A percentile compares a stretch with the other conserved stretches of the same genome.
Evolutionary conservation across 2,797 vertebrate genomes (phyloP).

Genomic region (Anguilla marmorata): DNA sequence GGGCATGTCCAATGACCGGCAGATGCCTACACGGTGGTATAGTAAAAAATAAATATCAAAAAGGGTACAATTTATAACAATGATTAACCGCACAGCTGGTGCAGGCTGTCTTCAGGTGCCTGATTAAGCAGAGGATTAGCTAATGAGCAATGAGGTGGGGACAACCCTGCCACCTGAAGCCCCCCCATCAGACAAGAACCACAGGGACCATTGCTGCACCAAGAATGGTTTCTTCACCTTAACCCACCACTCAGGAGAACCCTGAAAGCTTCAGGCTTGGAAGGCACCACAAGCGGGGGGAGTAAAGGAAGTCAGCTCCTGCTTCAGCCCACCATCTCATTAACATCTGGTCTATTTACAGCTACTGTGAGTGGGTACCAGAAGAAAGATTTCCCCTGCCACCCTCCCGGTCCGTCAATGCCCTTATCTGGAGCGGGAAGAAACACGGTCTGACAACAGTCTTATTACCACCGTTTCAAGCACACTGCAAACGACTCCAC

Average conservation of each 20-base stretch:
- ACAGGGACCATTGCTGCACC: not conserved
- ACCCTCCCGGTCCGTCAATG: not conserved
- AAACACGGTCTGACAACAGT: slow-evolving; percentile 13
- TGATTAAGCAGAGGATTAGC: not conserved
- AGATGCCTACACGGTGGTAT: no score
- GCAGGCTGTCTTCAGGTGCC: not conserved
- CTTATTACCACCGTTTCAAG: not conserved
- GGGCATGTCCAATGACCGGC: no score
- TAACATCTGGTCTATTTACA: slow-evolving; percentile 35
- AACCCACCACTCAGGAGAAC: not conserved
- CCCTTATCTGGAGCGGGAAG: not conserved
- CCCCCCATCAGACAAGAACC: not conserved
- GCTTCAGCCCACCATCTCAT: slow-evolving; percentile 24
- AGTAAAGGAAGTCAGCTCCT: slow-evolving; percentile 12
- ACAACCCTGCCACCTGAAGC: not conserved
- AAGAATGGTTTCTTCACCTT: not conserved
- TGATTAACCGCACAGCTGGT: not conserved
- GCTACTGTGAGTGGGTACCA: slow-evolving; percentile 22
- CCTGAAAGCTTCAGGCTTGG: not conserved
- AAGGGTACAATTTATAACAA: not conserved
- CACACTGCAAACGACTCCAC: slow-evolving; percentile 1
- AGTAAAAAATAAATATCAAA: not conserved
- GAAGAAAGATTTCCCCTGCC: not conserved
- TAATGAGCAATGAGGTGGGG: not conserved
- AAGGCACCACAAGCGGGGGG: not conserved